These are phyloP conservation scores for Coenonympha glycerion DNA, from an alignment of 2,888 invertebrate species.

Conservation along the genomic window DNA sequence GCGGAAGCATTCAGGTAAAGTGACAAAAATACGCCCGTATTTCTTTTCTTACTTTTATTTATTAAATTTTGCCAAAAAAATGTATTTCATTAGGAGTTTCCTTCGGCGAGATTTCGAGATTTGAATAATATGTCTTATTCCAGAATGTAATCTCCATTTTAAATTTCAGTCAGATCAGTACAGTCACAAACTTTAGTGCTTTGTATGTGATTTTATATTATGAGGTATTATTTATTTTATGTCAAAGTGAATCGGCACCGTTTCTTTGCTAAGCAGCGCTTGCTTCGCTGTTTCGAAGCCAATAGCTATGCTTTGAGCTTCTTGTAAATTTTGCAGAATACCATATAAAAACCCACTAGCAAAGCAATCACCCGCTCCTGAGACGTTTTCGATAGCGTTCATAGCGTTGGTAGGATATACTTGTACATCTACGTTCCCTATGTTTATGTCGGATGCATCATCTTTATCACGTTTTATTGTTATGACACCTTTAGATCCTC, in stretches of 20 bases:
- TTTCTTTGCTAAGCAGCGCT: constrained; percentile 75
- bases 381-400: constrained; percentile 79
- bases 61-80: no score
- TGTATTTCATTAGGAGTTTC: no score
- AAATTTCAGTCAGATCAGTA: no score
- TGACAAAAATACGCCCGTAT: no score
- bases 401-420: constrained; percentile 59
- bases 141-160: no score
- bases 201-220: neutral
- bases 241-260: constrained; percentile 66
- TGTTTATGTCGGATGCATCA: constrained; percentile 23
- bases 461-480: constrained; percentile 53
- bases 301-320: constrained; percentile 76
- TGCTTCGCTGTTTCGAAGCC: constrained; percentile 79
- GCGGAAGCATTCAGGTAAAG: no score
- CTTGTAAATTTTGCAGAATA: constrained; percentile 70
- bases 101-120: no score
- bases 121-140: no score
- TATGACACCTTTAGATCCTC: constrained; percentile 77
- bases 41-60: no score
- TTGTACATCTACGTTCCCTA: constrained; percentile 29
- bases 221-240: neutral
- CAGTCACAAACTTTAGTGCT: no score
- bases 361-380: constrained; percentile 89
- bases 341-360: constrained; percentile 82